Percentiles rank a stretch among this genome's conserved stretches.
Evolutionary conservation across 2,113 vertebrate species (phyloP).

Genomic region (Elephas maximus): DNA sequence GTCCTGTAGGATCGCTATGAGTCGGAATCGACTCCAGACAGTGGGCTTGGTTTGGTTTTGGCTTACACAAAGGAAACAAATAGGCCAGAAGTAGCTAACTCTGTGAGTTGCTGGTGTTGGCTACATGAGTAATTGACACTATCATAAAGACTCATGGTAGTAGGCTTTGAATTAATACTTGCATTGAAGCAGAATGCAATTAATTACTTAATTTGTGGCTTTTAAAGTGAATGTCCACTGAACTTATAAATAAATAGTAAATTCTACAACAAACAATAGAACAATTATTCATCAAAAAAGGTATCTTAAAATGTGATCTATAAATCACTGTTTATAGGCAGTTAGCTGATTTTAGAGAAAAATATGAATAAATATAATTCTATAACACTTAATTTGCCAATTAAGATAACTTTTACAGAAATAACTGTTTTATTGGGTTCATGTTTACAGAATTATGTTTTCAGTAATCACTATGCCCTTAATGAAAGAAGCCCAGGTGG

Average conservation of each 20-base stretch:
- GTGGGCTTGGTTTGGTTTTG: no score
- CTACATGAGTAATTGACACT: not conserved
- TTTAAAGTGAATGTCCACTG: not conserved
- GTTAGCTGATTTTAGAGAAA: not conserved
- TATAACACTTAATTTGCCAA: not conserved
- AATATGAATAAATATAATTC: not conserved
- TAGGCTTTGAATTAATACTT: not conserved
- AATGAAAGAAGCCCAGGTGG: no score
- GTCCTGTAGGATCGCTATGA: no score
- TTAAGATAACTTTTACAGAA: not conserved
- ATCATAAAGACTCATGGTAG: not conserved
- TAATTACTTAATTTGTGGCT: not conserved
- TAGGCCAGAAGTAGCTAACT: not conserved
- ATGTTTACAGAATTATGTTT: not conserved
- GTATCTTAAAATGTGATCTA: not conserved
- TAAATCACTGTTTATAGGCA: not conserved
- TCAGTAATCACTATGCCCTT: not conserved
- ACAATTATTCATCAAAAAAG: not conserved
- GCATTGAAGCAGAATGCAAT: not conserved
- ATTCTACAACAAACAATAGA: not conserved
- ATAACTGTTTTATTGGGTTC: no score
- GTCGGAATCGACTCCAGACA: no score
- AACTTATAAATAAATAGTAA: not conserved
- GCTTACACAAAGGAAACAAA: not conserved
- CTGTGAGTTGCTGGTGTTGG: not conserved